Conservation (phyloP, 92 coral and sea anemone species). For the Paramuricea clavata region DNA sequence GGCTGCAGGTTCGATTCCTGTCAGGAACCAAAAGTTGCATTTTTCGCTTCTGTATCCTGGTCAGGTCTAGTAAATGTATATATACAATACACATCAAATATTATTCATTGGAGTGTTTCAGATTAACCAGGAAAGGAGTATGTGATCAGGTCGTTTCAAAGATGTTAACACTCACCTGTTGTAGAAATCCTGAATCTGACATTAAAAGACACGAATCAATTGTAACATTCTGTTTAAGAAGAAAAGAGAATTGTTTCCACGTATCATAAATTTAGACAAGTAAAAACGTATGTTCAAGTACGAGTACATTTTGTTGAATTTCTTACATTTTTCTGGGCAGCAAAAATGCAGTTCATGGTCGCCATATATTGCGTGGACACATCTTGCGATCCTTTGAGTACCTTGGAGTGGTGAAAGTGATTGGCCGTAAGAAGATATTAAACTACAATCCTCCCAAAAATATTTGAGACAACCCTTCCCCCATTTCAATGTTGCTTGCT, state of each 20-base stretch:
- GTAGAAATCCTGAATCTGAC: slow-evolving; percentile 94
- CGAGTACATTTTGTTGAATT: too few species aligned
- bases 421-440: too few species aligned
- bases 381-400: slow-evolving; percentile 92
- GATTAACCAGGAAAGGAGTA: too few species aligned
- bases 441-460: too few species aligned
- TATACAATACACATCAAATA: too few species aligned
- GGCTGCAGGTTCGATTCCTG: too few species aligned
- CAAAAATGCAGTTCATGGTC: slow-evolving; percentile 96
- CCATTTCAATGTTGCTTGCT: too few species aligned
- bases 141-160: neutral
- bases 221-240: slow-evolving; percentile 78
- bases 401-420: slow-evolving; percentile 50
- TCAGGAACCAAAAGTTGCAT: too few species aligned
- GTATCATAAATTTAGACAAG: neutral
- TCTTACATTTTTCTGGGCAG: slow-evolving; percentile 97
- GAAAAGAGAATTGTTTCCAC: neutral
- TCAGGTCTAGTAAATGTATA: too few species aligned
- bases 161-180: slow-evolving; percentile 71
- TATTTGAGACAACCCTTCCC: too few species aligned
- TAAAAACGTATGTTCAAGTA: neutral
- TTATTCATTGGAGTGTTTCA: too few species aligned
- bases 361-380: slow-evolving; percentile 93
- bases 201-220: slow-evolving; percentile 91
- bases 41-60: too few species aligned